Percentiles rank a stretch among this genome's conserved stretches.
Conservation (phyloP, 2,888 invertebrate genomes). For the Drosophila neonasuta region DNA sequence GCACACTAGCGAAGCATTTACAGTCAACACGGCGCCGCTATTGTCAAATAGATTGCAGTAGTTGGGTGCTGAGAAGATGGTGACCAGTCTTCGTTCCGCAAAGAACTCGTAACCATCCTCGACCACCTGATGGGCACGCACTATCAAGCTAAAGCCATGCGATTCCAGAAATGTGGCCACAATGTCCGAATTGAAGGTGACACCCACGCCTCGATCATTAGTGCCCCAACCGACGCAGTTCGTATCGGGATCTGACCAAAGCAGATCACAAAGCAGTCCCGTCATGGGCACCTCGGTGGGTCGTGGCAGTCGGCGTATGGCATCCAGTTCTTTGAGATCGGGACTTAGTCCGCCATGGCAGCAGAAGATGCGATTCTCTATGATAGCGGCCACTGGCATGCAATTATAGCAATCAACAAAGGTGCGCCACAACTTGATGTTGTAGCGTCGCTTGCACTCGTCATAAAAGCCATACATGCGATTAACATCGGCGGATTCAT, state of each 20-base stretch:
- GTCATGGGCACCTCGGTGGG: constrained; percentile 27
- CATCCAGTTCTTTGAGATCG: constrained; percentile 4
- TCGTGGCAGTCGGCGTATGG: constrained; percentile 19
- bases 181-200: constrained; percentile 17
- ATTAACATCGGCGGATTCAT: constrained; percentile 34
- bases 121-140: constrained; percentile 44
- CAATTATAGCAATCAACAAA: constrained; percentile 46
- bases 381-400: constrained; percentile 40
- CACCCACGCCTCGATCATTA: constrained; percentile 30
- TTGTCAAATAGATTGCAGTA: constrained; percentile 41
- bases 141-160: constrained; percentile 28
- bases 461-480: constrained; percentile 40
- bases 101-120: constrained; percentile 46
- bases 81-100: constrained; percentile 25
- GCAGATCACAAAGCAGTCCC: constrained; percentile 34
- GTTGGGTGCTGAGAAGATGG: constrained; percentile 43
- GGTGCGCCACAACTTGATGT: constrained; percentile 31
- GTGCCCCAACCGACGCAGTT: not conserved
- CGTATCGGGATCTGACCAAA: constrained; percentile 37
- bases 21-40: constrained; percentile 17
- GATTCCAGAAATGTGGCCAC: constrained; percentile 2
- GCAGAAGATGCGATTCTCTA: constrained; percentile 35
- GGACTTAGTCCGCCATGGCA: constrained; percentile 43
- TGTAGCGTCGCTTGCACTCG: constrained; percentile 42
- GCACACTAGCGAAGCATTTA: constrained; percentile 13